Conservation (phyloP, 2,113 vertebrate genomes). For the Mohoua ochrocephala region DNA sequence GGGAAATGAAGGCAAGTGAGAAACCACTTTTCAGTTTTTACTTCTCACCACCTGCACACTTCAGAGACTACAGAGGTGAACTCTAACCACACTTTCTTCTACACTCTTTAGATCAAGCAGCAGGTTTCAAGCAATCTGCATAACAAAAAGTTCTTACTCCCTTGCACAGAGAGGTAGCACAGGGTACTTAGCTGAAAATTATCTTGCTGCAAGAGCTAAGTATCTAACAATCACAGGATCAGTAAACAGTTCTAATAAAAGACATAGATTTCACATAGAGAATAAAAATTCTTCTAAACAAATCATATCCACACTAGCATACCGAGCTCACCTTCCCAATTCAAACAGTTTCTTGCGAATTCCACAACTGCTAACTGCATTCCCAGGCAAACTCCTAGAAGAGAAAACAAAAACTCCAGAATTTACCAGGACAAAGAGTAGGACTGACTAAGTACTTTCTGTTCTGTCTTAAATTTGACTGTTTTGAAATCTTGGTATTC, state of each 20-base stretch:
- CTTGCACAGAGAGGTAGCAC: background rate
- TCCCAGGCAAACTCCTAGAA: constrained; percentile 75
- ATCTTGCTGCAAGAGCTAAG: background rate
- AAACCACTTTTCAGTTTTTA: background rate
- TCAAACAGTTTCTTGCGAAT: constrained; percentile 76
- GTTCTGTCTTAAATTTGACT: background rate
- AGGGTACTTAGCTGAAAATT: background rate
- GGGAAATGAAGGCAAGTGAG: background rate
- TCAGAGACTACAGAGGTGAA: background rate
- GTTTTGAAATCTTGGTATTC: background rate
- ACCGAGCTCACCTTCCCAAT: constrained; percentile 71
- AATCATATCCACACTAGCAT: background rate
- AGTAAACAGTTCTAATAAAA: background rate
- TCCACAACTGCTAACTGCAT: constrained; percentile 81
- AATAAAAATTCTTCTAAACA: background rate
- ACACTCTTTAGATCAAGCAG: background rate
- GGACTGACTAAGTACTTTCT: background rate
- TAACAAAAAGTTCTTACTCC: background rate
- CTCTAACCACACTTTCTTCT: background rate
- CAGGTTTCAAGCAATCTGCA: background rate
- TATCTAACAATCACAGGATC: background rate
- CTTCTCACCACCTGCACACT: background rate
- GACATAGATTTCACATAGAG: background rate
- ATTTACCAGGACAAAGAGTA: background rate
- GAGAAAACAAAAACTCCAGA: background rate